Base-by-base conservation (phyloP, 1,140 invertebrate species). In the Tribolium madens region DNA sequence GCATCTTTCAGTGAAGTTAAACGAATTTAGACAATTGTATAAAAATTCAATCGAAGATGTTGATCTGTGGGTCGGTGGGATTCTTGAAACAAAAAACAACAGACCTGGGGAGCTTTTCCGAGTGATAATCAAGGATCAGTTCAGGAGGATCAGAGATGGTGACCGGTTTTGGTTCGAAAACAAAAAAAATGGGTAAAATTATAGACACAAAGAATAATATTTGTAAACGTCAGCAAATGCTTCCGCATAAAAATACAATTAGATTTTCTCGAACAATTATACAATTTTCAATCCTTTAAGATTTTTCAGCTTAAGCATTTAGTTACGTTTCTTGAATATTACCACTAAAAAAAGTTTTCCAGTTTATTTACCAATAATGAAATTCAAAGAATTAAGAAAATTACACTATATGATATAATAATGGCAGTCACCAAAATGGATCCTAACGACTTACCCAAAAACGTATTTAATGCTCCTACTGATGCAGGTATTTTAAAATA, bases 61-160 rank as follows among this genome's bases (percentile, higher is more conserved):
- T 46, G 92, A 94, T 84, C 85, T 91, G 1, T 93, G 91, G 88
- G 86, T 91, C 18, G 92, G 91, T n/a, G 92, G 92, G 3, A 89
- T 93, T 83, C 77, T 93, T 42, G 92, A 93, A 84, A 91, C 91
- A 1, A 78, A 69, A 15, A 79, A 86, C 71, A 12, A 57, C 31
- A 87, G 89, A 31, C 91, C 91, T 1, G 92, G 92, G 1, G 86
- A 88, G 81, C 84, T 93, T 1, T 93, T 94, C 82, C 81, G 79
- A 75, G 75, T 70, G 10, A 87, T 91, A 26, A 89, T 90, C 36
- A 79, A 80, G 31, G 88, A 91, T 81, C 90, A 91, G 76, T 91
- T 91, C 83, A 73, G 78, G 36, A 81, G 90, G 75, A 89, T 90
- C 60, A 79, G 89, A 73, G 84, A 89, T 82, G 89, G 87, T 0